Percentiles rank a stretch among this genome's conserved stretches.
phyloP scores from a whole-genome alignment of 2,888 invertebrate species.

The Calephelis perditalis region DNA sequence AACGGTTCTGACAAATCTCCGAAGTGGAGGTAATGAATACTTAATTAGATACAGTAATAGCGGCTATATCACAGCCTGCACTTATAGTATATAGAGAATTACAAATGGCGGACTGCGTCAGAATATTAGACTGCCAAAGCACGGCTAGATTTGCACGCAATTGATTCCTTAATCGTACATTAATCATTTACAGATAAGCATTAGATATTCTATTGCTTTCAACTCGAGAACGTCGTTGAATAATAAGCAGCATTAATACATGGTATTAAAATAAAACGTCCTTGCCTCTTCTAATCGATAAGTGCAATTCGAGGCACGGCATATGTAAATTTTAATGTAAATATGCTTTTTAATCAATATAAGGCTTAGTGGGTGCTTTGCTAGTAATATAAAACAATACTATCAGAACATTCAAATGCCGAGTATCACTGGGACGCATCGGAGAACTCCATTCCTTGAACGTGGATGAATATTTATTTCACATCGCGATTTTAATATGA shows the following conservation, averaged over 20 bases:
- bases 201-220: conserved; percentile 24
- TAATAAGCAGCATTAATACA: conserved; percentile 26
- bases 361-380: conserved; percentile 43
- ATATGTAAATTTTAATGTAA: conserved; percentile 70
- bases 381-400: conserved; percentile 57
- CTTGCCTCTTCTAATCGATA: conserved; percentile 57
- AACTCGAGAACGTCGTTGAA: conserved; percentile 23
- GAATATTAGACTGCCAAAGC: conserved; percentile 23
- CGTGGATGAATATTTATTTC: conserved; percentile 70
- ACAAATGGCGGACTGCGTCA: conserved; percentile 13
- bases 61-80: no score
- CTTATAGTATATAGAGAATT: neutral
- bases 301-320: conserved; percentile 65
- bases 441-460: conserved; percentile 45
- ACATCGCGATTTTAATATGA: conserved; percentile 46
- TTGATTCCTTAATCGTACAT: conserved; percentile 27
- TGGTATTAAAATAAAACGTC: conserved; percentile 34
- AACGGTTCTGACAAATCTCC: no score
- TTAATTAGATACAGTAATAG: no score
- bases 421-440: conserved; percentile 60
- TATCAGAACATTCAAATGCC: conserved; percentile 67
- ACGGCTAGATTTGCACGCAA: conserved; percentile 14
- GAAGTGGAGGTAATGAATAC: no score
- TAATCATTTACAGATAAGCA: conserved; percentile 30
- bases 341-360: conserved; percentile 71